A percentile compares a stretch with the other conserved stretches of the same genome.
Evolutionary conservation across 2,797 vertebrate genomes (phyloP).

Genomic region (Poeciliopsis gracilis): DNA sequence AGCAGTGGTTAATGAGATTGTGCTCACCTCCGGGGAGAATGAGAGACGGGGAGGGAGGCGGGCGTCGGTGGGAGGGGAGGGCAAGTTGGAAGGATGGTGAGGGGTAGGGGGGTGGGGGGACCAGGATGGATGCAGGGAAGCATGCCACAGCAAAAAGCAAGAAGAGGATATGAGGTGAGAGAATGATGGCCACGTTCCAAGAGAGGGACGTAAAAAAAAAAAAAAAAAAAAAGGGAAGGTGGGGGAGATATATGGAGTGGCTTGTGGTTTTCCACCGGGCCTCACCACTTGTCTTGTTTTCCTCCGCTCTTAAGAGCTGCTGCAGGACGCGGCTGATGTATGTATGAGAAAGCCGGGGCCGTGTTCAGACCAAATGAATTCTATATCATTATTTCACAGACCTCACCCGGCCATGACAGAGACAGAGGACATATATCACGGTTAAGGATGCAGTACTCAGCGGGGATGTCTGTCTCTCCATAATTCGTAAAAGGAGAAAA

Average conservation of each 20-base stretch:
- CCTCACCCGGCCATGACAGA: slow-evolving; percentile 68
- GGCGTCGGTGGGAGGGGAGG: slow-evolving; percentile 36
- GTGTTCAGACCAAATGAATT: slow-evolving; percentile 91
- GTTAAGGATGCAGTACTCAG: slow-evolving; percentile 83
- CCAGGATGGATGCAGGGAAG: slow-evolving; percentile 66
- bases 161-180: slow-evolving; percentile 59
- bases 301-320: slow-evolving; percentile 83
- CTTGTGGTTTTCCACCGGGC: slow-evolving; percentile 77
- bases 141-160: slow-evolving; percentile 29
- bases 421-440: slow-evolving; percentile 86
- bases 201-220: slow-evolving; percentile 26
- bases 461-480: slow-evolving; percentile 72
- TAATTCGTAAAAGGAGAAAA: slow-evolving; percentile 80
- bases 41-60: slow-evolving; percentile 61
- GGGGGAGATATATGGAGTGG: slow-evolving; percentile 57
- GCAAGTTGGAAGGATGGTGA: slow-evolving; percentile 56
- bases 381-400: slow-evolving; percentile 92
- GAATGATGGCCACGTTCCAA: slow-evolving; percentile 49
- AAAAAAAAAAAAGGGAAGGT: background rate
- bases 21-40: slow-evolving; percentile 89
- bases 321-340: slow-evolving; percentile 89
- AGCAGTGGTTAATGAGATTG: slow-evolving; percentile 98
- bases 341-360: slow-evolving; percentile 85
- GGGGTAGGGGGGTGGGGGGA: slow-evolving; percentile 25
- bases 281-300: slow-evolving; percentile 78